phyloP scores from a whole-genome alignment of 2,888 invertebrate species.

The Agrotis puta region DNA sequence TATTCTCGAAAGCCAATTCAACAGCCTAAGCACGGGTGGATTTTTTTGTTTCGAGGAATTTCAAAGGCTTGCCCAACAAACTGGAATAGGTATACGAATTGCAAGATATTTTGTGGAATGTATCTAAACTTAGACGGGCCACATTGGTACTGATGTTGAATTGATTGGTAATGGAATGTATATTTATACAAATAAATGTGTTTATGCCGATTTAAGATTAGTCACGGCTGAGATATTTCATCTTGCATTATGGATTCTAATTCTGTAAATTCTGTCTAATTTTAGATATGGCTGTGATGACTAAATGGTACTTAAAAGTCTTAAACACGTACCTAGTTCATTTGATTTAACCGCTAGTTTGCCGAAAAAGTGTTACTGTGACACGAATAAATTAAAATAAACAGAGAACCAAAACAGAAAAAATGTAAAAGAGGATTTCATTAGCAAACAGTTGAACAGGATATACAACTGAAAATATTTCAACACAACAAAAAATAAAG shows the following conservation, averaged over 20 bases:
- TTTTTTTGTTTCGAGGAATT: slow-evolving; percentile 14
- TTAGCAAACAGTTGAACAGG: no score
- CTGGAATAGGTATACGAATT: slow-evolving; percentile 19
- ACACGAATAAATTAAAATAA: neutral
- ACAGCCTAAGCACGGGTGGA: neutral
- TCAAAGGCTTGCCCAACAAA: slow-evolving; percentile 18
- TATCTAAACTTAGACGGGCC: slow-evolving; percentile 24
- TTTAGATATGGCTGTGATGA: slow-evolving; percentile 14
- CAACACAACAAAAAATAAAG: no score
- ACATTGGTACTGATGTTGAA: slow-evolving; percentile 29
- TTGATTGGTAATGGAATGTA: slow-evolving; percentile 32
- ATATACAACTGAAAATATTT: no score
- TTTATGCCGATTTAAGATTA: slow-evolving; percentile 40
- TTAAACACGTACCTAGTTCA: no score
- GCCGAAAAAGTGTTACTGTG: neutral
- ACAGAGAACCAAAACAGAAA: no score
- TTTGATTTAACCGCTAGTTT: no score
- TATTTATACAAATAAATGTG: slow-evolving; percentile 51
- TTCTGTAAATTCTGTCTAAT: slow-evolving; percentile 32
- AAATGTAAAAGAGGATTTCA: neutral
- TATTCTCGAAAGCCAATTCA: neutral
- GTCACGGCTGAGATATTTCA: slow-evolving; percentile 41
- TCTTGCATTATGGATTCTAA: slow-evolving; percentile 36
- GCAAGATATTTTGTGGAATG: slow-evolving; percentile 32
- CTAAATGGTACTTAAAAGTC: neutral